phyloP scores from a whole-genome alignment of 1,140 invertebrate species.

The Maniola jurtina region DNA sequence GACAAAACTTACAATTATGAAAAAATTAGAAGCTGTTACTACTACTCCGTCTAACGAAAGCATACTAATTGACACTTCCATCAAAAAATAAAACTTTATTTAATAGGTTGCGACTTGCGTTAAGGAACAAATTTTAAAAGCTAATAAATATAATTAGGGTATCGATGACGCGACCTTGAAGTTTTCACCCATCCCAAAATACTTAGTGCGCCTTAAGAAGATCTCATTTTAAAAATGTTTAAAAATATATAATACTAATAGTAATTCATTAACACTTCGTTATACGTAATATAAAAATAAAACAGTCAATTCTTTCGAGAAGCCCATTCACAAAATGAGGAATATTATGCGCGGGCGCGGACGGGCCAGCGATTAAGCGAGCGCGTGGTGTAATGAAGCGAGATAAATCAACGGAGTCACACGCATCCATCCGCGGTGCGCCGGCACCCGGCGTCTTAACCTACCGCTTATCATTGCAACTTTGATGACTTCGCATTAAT shows the following conservation, averaged over 20 bases:
- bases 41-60: too few relatives aligned
- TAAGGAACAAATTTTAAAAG: too few relatives aligned
- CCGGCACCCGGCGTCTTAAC: conserved; percentile 40
- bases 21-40: too few relatives aligned
- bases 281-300: neutral
- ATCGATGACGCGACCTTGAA: too few relatives aligned
- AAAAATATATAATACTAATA: neutral
- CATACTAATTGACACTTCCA: too few relatives aligned
- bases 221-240: too few relatives aligned
- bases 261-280: neutral
- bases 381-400: conserved; percentile 18
- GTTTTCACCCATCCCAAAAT: too few relatives aligned
- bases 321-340: conserved; percentile 38
- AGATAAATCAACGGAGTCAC: conserved; percentile 62
- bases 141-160: too few relatives aligned
- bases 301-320: neutral
- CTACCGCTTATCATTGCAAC: conserved; percentile 25
- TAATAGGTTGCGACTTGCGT: too few relatives aligned
- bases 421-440: conserved; percentile 39
- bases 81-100: too few relatives aligned
- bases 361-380: conserved; percentile 54
- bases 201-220: too few relatives aligned
- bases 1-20: too few relatives aligned
- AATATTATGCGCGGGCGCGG: conserved; percentile 42
- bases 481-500: conserved; percentile 1